Evolutionary conservation across 1,140 invertebrate genomes (phyloP).

Genomic region (Apis dorsata): DNA sequence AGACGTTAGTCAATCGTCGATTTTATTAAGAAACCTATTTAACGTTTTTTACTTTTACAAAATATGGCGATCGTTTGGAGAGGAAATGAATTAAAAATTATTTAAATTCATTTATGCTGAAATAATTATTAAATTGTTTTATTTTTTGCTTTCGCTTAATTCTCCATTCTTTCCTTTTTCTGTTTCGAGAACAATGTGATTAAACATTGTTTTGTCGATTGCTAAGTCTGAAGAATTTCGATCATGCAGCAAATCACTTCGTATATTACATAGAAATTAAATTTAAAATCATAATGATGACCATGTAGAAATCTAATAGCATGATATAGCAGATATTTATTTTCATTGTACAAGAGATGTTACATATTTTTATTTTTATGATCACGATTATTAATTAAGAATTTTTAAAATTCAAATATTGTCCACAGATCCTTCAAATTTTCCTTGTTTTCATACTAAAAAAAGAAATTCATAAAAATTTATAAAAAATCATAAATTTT

Average conservation of each 20-base stretch:
- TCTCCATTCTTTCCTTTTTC: not conserved
- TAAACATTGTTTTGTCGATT: not conserved
- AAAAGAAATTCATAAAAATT: not conserved
- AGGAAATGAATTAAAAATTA: not conserved
- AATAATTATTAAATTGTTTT: not conserved
- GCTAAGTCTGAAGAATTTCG: not conserved
- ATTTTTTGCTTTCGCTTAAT: not conserved
- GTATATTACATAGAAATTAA: slow-evolving; percentile 42
- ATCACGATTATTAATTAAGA: not conserved
- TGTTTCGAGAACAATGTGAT: not conserved
- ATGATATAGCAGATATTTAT: not conserved
- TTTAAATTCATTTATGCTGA: not conserved
- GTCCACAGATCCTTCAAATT: not conserved
- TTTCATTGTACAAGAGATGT: slow-evolving; percentile 17
- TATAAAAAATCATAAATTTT: not conserved
- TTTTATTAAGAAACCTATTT: not conserved
- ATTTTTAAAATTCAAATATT: not conserved
- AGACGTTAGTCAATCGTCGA: not conserved
- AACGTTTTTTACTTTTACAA: not conserved
- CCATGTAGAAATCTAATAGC: slow-evolving; percentile 18
- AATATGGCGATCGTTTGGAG: not conserved
- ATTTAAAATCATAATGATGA: slow-evolving; percentile 29
- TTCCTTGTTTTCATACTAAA: not conserved
- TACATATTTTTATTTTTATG: slow-evolving; percentile 17
- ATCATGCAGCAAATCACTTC: not conserved